Evolutionary conservation across 1,140 invertebrate genomes (phyloP), one percentile per base, ranked within the genome.

Genomic region (Battus philenor): DNA sequence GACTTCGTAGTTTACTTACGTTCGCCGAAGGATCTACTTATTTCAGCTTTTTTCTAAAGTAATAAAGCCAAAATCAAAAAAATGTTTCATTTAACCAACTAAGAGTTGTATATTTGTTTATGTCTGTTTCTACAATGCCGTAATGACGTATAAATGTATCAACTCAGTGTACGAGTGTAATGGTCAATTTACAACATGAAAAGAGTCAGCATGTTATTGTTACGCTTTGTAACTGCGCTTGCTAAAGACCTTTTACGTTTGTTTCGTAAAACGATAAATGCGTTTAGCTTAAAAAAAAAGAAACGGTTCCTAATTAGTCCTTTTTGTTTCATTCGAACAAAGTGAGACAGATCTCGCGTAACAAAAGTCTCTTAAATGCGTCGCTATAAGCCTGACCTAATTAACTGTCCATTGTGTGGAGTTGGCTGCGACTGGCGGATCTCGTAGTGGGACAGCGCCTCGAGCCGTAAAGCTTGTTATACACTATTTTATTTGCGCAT

Each of bases 341-440:
- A 36, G 33, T 36, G 33, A 36, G 16, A 36, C 33, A 36, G 33
- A 36, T 36, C 33, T 20, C 33, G 33, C 33, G 20, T 36, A 36
- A 36, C 33, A 36, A 36, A 36, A 36, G 33, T 36, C 33, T 17
- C 33, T 20, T 36, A 36, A 36, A 36, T 20, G 33, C 33, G 15
- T 36, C 15, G 33, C 33, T 18, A 10, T 16, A 16, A 16, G 20
- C 16, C 33, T 36, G 33, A 36, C 33, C 33, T 36, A 36, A 36
- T 36, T 36, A 36, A 36, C 33, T 36, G 33, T 17, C 33, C 33
- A 36, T 36, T 36, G 33, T 36, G 33, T 36, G 9, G 33, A n/a
- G 33, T 17, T 15, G 33, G 33, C 33, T 36, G 15, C 17, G 16
- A 17, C 16, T 20, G 33, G 33, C 33, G 33, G 16, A 6, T 8